Percentiles rank a stretch among this genome's conserved stretches.
Conservation (phyloP, 2,797 vertebrate species). For the Falco concolor region DNA sequence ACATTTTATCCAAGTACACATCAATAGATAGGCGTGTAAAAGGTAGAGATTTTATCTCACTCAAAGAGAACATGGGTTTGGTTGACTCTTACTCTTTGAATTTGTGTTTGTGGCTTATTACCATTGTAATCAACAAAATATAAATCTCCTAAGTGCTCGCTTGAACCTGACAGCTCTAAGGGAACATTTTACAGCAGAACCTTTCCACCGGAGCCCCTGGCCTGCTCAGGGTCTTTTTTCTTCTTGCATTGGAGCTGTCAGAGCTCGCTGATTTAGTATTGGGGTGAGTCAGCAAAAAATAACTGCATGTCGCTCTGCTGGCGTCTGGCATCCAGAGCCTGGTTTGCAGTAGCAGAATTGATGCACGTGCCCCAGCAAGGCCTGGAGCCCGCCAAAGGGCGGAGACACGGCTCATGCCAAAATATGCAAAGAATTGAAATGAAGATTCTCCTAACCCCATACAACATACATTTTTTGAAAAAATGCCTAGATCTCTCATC, state of each 20-base stretch:
- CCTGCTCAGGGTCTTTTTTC: background rate
- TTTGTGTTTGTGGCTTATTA: slow-evolving; percentile 61
- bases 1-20: slow-evolving; percentile 53
- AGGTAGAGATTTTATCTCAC: slow-evolving; percentile 45
- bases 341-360: background rate
- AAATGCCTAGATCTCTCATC: slow-evolving; percentile 61
- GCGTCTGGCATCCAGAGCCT: background rate
- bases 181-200: background rate
- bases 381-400: background rate
- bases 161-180: background rate
- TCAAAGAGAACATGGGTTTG: slow-evolving; percentile 59
- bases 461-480: background rate
- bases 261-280: background rate
- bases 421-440: slow-evolving; percentile 57
- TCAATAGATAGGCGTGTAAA: slow-evolving; percentile 47
- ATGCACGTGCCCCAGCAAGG: background rate
- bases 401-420: slow-evolving; percentile 7
- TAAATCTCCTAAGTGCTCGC: background rate
- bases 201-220: fast-evolving
- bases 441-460: slow-evolving; percentile 11
- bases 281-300: slow-evolving; percentile 16
- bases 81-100: slow-evolving; percentile 55
- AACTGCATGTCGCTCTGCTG: background rate
- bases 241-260: background rate
- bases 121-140: slow-evolving; percentile 50